Conservation (phyloP, 2,888 invertebrate genomes). For the Tetramorium bicarinatum region DNA sequence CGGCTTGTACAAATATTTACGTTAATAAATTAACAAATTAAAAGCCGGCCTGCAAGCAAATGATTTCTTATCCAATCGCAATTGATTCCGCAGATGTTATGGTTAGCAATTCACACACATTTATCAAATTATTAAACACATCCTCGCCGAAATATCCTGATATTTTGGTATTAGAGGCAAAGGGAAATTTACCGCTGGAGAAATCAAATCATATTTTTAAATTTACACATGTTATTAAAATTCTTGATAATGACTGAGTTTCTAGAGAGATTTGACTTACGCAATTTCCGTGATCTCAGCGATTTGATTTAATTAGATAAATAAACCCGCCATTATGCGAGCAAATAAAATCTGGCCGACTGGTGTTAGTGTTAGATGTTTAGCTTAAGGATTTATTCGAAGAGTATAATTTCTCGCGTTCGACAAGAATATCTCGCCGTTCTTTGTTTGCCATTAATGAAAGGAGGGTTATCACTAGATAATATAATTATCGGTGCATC, state of each 20-base stretch:
- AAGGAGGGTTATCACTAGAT: conserved; percentile 15
- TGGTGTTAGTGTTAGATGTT: background rate
- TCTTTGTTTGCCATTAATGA: background rate
- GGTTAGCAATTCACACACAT: background rate
- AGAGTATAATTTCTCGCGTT: conserved; percentile 3
- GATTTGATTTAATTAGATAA: background rate
- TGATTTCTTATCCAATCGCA: background rate
- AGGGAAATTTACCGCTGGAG: background rate
- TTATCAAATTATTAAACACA: background rate
- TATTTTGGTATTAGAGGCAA: background rate
- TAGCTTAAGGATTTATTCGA: background rate
- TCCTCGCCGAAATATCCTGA: background rate
- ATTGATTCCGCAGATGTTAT: background rate
- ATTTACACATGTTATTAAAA: background rate
- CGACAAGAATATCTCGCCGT: background rate
- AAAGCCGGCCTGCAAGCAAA: background rate
- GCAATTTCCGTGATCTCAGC: background rate
- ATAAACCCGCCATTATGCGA: background rate
- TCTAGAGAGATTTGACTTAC: background rate
- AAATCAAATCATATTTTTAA: conserved; percentile 2
- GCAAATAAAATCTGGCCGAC: conserved; percentile 55
- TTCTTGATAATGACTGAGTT: background rate
- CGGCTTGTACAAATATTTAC: conserved; percentile 2
- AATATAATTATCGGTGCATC: conserved; percentile 39
- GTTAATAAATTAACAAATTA: conserved; percentile 15